A percentile compares a stretch with the other conserved stretches of the same genome.
phyloP scores from a whole-genome alignment of 1,140 invertebrate species.

The Colletes latitarsis region DNA sequence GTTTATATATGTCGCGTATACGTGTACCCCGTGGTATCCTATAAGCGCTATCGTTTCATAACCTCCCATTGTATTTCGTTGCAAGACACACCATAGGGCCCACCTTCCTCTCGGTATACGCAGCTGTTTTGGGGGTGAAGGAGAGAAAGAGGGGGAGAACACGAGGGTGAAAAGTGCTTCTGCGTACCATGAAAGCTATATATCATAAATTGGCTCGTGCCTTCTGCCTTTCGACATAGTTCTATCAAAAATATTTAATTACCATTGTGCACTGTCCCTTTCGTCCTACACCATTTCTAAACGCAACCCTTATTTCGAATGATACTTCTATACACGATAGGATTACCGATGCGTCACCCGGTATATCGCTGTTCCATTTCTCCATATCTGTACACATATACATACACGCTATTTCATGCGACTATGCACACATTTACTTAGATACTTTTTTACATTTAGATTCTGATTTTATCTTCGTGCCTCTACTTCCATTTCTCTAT shows the following conservation, averaged over 20 bases:
- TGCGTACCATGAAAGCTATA: not conserved
- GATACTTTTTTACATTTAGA: too few relatives aligned
- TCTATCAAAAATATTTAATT: too few relatives aligned
- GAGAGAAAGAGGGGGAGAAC: not conserved
- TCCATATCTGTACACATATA: too few relatives aligned
- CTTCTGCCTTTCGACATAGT: not conserved
- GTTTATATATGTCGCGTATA: slow-evolving; percentile 52
- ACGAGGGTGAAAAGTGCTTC: slow-evolving; percentile 2
- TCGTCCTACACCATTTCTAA: too few relatives aligned
- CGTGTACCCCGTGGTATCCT: slow-evolving; percentile 68
- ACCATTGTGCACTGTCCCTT: too few relatives aligned
- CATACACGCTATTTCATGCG: not conserved
- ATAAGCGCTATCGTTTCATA: slow-evolving; percentile 69
- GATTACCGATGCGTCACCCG: too few relatives aligned
- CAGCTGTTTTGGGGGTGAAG: slow-evolving; percentile 31
- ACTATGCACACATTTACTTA: not conserved
- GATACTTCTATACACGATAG: too few relatives aligned
- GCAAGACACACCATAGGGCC: not conserved
- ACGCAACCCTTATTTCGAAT: too few relatives aligned
- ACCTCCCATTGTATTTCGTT: slow-evolving; percentile 37
- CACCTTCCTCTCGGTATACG: slow-evolving; percentile 27
- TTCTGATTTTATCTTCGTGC: too few relatives aligned
- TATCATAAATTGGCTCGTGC: slow-evolving; percentile 4
- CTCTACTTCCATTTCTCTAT: too few relatives aligned
- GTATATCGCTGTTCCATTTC: not conserved